A percentile compares a stretch with the other conserved stretches of the same genome.
Conservation (phyloP, 2,113 vertebrate genomes). For the Budorcas taxicolor region DNA sequence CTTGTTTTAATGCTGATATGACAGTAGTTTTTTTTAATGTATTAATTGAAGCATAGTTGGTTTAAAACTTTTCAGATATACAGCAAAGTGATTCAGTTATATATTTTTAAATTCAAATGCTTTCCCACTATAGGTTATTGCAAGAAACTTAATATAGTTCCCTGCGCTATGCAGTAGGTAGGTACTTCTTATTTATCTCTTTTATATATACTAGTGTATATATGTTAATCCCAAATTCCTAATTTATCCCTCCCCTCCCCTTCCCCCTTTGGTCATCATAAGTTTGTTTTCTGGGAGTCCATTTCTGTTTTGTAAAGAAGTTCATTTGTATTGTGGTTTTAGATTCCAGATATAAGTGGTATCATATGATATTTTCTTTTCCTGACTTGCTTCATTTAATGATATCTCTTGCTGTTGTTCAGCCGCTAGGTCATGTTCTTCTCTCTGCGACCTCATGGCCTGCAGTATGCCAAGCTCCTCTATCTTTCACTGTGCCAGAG, state of each 20-base stretch:
- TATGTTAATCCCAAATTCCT: background rate
- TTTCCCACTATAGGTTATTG: background rate
- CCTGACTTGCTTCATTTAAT: background rate
- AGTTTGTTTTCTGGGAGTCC: background rate
- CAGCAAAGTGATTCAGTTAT: background rate
- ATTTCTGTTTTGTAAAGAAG: background rate
- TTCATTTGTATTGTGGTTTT: background rate
- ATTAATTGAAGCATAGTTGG: background rate
- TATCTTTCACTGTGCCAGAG: background rate
- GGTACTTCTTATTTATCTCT: background rate
- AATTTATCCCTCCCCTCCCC: background rate
- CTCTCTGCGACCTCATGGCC: background rate
- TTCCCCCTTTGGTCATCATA: background rate
- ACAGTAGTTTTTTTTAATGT: background rate
- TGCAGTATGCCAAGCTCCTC: background rate
- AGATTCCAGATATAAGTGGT: background rate
- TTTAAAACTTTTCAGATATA: background rate
- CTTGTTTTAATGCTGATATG: background rate
- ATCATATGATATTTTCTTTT: background rate
- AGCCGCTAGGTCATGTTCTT: background rate
- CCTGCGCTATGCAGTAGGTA: background rate
- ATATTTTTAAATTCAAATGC: background rate
- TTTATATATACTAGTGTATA: background rate
- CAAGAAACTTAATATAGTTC: background rate
- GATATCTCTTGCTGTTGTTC: background rate